Percentiles rank a stretch among this genome's conserved stretches.
These are phyloP conservation scores for Celastrina argiolus DNA, from an alignment of 2,888 invertebrate genomes.

Conservation along the genomic window DNA sequence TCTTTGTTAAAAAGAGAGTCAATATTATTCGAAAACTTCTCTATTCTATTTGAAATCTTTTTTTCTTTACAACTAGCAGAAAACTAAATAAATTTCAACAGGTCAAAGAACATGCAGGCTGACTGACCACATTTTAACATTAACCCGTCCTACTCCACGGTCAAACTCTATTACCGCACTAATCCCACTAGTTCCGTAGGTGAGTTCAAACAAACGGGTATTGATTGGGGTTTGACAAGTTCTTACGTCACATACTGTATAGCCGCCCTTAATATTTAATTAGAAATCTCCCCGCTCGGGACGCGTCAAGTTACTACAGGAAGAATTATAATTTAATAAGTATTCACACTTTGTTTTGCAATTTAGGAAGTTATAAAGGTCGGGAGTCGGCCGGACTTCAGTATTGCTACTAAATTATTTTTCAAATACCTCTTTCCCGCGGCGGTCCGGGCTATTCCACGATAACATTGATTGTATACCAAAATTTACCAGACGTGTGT, in stretches of 20 bases:
- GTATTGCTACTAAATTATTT: background rate
- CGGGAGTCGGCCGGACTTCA: background rate
- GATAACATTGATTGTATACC: too few species aligned
- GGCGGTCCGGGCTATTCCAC: too few species aligned
- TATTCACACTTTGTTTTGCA: conserved; percentile 10
- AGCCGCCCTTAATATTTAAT: conserved; percentile 17
- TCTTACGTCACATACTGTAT: conserved; percentile 1
- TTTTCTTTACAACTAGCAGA: too few species aligned
- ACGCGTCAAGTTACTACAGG: conserved; percentile 7
- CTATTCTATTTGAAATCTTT: too few species aligned
- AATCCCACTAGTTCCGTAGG: background rate
- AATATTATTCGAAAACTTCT: too few species aligned
- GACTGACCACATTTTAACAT: background rate
- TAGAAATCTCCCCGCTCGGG: conserved; percentile 9
- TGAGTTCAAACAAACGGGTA: conserved; percentile 5
- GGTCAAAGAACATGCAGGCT: too few species aligned
- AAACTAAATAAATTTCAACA: too few species aligned
- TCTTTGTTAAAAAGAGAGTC: too few species aligned
- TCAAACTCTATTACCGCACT: background rate
- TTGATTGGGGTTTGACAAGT: conserved; percentile 5
- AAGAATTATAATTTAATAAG: conserved; percentile 19
- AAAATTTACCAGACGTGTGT: too few species aligned
- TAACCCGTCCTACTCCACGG: background rate
- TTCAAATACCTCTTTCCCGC: background rate
- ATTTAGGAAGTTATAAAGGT: conserved; percentile 10